Conservation (phyloP, 1,140 invertebrate species). For the Hycleus phaleratus region DNA sequence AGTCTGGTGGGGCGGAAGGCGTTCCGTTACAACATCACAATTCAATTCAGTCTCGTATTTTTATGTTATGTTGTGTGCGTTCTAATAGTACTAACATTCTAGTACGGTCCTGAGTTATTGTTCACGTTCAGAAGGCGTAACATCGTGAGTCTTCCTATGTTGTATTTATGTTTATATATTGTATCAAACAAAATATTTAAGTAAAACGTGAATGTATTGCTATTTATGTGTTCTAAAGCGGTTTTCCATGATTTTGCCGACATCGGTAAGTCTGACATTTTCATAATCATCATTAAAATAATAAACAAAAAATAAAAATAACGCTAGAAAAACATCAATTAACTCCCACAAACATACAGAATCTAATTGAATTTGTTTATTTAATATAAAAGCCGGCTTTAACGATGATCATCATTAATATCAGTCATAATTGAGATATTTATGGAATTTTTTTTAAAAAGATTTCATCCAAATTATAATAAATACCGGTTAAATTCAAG, state of each 20-base stretch:
- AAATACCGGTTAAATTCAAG: too few species aligned
- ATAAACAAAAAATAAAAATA: not conserved
- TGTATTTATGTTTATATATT: not conserved
- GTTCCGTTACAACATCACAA: not conserved
- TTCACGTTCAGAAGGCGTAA: slow-evolving; percentile 37
- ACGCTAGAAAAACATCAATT: not conserved
- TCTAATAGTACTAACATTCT: not conserved
- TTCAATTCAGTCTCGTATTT: not conserved
- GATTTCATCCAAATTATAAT: too few species aligned
- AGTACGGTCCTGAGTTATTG: slow-evolving; percentile 37
- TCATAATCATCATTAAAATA: not conserved
- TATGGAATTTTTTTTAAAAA: too few species aligned
- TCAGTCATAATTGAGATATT: not conserved
- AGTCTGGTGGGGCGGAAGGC: too few species aligned
- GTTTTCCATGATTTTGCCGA: slow-evolving; percentile 34
- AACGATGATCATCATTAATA: not conserved
- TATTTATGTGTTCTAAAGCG: slow-evolving; percentile 34
- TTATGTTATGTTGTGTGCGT: too few species aligned
- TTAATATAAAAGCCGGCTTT: not conserved
- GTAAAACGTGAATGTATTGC: slow-evolving; percentile 24
- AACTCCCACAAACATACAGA: not conserved
- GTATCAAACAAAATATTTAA: slow-evolving; percentile 32
- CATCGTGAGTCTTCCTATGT: slow-evolving; percentile 29
- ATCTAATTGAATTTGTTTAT: not conserved
- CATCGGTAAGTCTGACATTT: slow-evolving; percentile 29